Conservation (phyloP, 2,113 vertebrate species). For the Barnardius zonarius region DNA sequence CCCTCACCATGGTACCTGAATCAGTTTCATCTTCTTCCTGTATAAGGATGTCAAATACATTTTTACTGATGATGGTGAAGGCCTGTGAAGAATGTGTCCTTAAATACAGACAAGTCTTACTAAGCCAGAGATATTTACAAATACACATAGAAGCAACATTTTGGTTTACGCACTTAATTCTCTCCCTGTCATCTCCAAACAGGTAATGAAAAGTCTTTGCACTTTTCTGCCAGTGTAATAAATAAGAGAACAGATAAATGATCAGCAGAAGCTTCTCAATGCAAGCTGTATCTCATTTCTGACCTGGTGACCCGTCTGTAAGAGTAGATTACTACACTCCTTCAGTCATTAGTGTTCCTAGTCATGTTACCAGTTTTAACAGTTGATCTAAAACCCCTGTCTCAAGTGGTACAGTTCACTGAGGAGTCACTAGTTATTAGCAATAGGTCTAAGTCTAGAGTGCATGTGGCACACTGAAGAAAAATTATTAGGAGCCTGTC, state of each 20-base stretch:
- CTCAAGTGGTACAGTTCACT: neutral
- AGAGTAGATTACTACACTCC: neutral
- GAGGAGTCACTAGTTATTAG: neutral
- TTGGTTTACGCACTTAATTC: neutral
- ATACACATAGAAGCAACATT: neutral
- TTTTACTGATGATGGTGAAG: neutral
- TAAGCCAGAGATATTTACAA: neutral
- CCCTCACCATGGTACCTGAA: conserved; percentile 90
- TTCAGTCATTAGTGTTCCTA: neutral
- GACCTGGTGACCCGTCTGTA: neutral
- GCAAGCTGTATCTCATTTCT: neutral
- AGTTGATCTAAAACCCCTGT: neutral
- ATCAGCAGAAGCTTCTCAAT: neutral
- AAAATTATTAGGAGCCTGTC: neutral
- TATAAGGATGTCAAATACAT: neutral
- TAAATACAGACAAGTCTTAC: neutral
- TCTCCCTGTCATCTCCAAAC: neutral
- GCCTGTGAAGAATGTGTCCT: neutral
- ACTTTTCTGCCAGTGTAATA: neutral
- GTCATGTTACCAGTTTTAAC: neutral
- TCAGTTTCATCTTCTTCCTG: conserved; percentile 92
- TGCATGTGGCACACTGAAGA: neutral
- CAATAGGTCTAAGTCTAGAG: neutral
- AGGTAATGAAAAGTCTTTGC: neutral
- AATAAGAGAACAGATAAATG: neutral